Evolutionary conservation across 2,888 invertebrate species (phyloP).

Genomic region (Bombylius discolor): DNA sequence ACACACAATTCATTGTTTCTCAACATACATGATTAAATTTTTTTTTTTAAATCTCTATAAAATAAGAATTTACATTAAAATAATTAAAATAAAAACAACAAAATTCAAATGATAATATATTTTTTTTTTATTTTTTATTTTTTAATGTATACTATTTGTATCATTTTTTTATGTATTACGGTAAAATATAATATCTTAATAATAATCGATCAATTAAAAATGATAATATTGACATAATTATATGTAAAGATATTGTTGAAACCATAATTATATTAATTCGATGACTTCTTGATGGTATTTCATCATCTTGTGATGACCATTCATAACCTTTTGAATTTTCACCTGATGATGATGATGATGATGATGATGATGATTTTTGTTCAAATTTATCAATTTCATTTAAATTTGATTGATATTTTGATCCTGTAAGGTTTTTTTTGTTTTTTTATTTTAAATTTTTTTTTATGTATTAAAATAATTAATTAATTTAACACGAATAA

Average conservation of each 20-base stretch:
- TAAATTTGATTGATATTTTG: slow-evolving; percentile 58
- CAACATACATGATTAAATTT: no score
- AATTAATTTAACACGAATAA: no score
- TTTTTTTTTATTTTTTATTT: no score
- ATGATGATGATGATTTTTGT: slow-evolving; percentile 46
- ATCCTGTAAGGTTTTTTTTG: slow-evolving; percentile 38
- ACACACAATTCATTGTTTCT: no score
- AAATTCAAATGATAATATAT: no score
- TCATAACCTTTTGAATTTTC: slow-evolving; percentile 29
- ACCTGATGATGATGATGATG: slow-evolving; percentile 33
- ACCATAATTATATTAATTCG: neutral
- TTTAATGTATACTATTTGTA: no score
- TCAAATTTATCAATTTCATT: slow-evolving; percentile 71
- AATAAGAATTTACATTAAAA: no score
- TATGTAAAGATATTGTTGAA: neutral
- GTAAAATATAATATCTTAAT: slow-evolving; percentile 1
- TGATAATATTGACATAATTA: neutral
- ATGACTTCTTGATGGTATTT: neutral
- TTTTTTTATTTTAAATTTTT: slow-evolving; percentile 18
- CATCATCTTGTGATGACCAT: neutral
- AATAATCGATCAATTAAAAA: slow-evolving; percentile 1
- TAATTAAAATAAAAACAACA: no score
- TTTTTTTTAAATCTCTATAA: no score
- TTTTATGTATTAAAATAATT: no score
- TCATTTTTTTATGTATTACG: neutral